Base-by-base conservation (phyloP, 2,888 invertebrate genomes). In the Dorcus hopei region DNA sequence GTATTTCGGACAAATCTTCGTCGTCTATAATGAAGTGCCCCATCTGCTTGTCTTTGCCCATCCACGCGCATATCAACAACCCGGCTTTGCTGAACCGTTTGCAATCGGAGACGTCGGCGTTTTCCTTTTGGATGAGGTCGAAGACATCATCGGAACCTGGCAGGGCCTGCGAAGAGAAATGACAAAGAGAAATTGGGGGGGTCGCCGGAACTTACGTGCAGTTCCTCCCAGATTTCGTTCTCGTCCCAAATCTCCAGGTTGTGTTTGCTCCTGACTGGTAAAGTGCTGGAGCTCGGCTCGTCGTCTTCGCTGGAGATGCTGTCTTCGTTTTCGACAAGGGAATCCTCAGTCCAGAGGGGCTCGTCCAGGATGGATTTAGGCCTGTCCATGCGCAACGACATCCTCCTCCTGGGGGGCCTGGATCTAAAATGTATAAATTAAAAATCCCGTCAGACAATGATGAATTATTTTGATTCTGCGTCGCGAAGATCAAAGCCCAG, bases 1-100 rank as follows among this genome's bases (percentile, higher is more conserved):
- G 75, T 8, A 81, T 81, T 65, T 89, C 85, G 11, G 88, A 83
- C 69, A 86, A 81, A 2, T 87, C 85, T 0, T 85, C 85, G 48
- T 80, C 74, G 23, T 81, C 79, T 43, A 14, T 14, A 14, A 88
- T 67, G 9, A 88, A 72, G 61, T 74, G 76, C 52, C 80, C 77
- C n/a, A 87, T 73, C 38, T 86, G 69, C n/a, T 81, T 78, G 45
- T 78, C 77, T 54, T 84, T 81, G 5, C 85, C 86, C 38, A 84
- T 74, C 85, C 87, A 88, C 54, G 85, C 81, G 2, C 87, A 81
- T 72, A 87, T 80, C 9, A 89, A 73, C 1, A 85, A 77, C 48
- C 83, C 84, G 2, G 85, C 85, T 62, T 14, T 74, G 66, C 26
- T 77, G 53, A 23, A 52, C 3, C 9, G 14, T 39, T 52, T 52